Percentiles rank a stretch among this genome's conserved stretches.
Evolutionary conservation across 2,797 vertebrate species (phyloP).

Genomic region (Sebastes hubbsi): DNA sequence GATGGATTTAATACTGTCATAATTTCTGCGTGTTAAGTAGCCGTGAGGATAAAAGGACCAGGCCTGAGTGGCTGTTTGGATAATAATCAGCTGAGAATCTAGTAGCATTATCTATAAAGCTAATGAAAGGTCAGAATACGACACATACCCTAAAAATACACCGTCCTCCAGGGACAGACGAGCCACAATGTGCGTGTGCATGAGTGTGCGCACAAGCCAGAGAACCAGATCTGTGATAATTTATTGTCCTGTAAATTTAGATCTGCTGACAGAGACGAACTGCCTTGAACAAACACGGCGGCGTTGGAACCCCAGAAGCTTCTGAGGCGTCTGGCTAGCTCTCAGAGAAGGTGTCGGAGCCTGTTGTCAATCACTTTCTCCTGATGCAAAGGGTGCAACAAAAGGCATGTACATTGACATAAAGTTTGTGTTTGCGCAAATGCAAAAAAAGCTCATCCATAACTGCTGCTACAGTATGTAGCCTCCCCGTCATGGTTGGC

Average conservation of each 20-base stretch:
- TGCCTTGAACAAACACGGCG: constrained; percentile 65
- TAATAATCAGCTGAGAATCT: constrained; percentile 68
- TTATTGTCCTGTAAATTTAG: constrained; percentile 83
- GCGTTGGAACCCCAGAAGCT: constrained; percentile 54
- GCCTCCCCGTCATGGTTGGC: constrained; percentile 42
- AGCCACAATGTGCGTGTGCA: constrained; percentile 29
- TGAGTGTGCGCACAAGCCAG: constrained; percentile 18
- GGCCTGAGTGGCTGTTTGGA: constrained; percentile 10
- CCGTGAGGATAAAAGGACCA: constrained; percentile 14
- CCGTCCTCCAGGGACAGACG: constrained; percentile 44
- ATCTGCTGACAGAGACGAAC: constrained; percentile 70
- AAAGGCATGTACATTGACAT: constrained; percentile 13
- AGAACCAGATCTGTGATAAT: constrained; percentile 70
- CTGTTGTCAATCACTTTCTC: constrained; percentile 32
- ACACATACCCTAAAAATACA: constrained; percentile 76
- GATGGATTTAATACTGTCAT: neutral
- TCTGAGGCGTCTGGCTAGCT: constrained; percentile 49
- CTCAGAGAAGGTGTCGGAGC: constrained; percentile 51
- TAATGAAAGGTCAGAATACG: constrained; percentile 75
- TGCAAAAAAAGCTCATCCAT: neutral
- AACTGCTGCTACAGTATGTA: constrained; percentile 20
- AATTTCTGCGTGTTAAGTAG: neutral
- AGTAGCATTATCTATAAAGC: constrained; percentile 61
- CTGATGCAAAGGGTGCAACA: constrained; percentile 7
- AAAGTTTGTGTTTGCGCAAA: neutral